Evolutionary conservation across 2,113 vertebrate species (phyloP).

Genomic region (Neolamprologus toae): DNA sequence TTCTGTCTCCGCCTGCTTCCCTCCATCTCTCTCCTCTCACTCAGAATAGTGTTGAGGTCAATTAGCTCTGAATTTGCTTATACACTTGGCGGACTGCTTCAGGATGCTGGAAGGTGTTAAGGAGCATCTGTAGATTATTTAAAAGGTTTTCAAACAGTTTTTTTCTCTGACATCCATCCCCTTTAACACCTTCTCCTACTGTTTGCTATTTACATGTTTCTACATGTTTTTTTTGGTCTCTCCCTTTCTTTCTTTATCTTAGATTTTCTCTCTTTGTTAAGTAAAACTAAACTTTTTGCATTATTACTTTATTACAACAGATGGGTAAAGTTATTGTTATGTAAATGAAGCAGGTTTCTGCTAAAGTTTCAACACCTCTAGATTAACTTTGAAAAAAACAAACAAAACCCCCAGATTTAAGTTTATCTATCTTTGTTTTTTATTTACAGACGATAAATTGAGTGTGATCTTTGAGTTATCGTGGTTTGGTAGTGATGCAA

Average conservation of each 20-base stretch:
- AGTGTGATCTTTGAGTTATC: background rate
- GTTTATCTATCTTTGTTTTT: background rate
- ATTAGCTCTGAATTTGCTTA: slow-evolving; percentile 62
- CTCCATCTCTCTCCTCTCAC: slow-evolving; percentile 20
- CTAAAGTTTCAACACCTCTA: background rate
- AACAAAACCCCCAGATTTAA: accelerated
- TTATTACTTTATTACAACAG: background rate
- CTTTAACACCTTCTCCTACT: background rate
- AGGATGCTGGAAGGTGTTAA: slow-evolving; percentile 26
- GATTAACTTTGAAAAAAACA: background rate
- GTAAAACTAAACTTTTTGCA: background rate
- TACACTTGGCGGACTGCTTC: background rate
- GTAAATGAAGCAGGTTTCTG: background rate
- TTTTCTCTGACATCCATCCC: background rate
- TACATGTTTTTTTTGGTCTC: background rate
- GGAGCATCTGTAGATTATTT: slow-evolving; percentile 17
- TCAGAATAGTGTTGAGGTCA: slow-evolving; percentile 47
- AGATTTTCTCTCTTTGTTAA: background rate
- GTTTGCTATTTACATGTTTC: background rate
- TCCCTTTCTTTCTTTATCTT: background rate
- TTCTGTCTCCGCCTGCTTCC: background rate
- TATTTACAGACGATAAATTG: background rate
- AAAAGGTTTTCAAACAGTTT: background rate
- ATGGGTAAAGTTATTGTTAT: background rate
- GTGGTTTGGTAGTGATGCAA: background rate